phyloP scores from a whole-genome alignment of 2,113 vertebrate genomes.

The Syngnathus typhle region DNA sequence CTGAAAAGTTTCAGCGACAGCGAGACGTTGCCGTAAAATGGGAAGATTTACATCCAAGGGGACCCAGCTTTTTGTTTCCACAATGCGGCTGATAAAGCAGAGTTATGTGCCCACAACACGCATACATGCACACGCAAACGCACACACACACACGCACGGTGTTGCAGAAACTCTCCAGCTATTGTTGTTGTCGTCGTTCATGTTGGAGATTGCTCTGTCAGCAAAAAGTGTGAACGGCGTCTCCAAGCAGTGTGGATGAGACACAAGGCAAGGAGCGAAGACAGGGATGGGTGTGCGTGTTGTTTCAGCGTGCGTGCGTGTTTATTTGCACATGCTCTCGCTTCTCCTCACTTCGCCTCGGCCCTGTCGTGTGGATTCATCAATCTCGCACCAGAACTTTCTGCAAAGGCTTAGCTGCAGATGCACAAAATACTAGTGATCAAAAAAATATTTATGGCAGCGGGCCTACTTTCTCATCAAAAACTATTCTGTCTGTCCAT shows the following conservation, averaged over 20 bases:
- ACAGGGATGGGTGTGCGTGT: constrained; percentile 5
- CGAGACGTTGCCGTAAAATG: not conserved
- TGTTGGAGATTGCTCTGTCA: constrained; percentile 46
- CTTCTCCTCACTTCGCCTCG: constrained; percentile 47
- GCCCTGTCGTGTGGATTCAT: constrained; percentile 59
- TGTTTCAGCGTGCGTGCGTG: constrained; percentile 3
- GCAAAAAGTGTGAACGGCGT: constrained; percentile 41
- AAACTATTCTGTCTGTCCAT: not conserved
- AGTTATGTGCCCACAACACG: not conserved
- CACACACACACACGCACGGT: constrained; percentile 4
- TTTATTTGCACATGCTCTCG: constrained; percentile 39
- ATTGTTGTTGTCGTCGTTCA: constrained; percentile 48
- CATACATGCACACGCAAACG: constrained; percentile 3
- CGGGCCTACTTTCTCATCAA: not conserved
- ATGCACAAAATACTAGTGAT: constrained; percentile 22
- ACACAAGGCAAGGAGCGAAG: constrained; percentile 18
- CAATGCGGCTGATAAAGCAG: constrained; percentile 7
- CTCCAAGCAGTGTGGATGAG: constrained; percentile 35
- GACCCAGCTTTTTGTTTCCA: constrained; percentile 1
- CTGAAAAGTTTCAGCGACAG: constrained; percentile 6
- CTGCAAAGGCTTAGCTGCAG: constrained; percentile 32
- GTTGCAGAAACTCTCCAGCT: constrained; percentile 38
- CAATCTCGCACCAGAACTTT: constrained; percentile 47
- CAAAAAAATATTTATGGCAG: constrained; percentile 26
- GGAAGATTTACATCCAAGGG: not conserved